Percentiles rank a stretch among this genome's conserved stretches.
Conservation (phyloP, 1,140 invertebrate species). For the Heterodera schachtii region DNA sequence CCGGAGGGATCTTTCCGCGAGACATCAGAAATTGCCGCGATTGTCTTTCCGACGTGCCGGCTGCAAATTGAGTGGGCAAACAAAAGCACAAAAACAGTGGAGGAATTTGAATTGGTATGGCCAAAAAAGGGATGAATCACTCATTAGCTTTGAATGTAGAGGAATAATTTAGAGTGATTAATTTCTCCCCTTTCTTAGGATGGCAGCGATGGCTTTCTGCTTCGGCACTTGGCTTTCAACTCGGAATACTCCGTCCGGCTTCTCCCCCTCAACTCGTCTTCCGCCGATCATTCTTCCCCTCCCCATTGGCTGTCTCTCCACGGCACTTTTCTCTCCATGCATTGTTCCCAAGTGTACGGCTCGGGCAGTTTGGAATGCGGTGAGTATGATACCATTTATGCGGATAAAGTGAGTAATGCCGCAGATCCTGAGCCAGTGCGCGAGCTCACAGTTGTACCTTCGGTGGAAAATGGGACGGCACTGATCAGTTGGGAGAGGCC, state of each 20-base stretch:
- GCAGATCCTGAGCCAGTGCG: constrained; percentile 44
- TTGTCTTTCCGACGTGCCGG: constrained; percentile 29
- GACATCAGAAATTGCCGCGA: background rate
- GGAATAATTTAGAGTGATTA: constrained; percentile 19
- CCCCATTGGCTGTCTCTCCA: background rate
- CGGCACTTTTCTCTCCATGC: constrained; percentile 41
- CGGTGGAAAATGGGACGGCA: constrained; percentile 35
- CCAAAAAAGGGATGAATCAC: background rate
- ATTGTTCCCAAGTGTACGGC: constrained; percentile 45
- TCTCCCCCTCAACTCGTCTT: constrained; percentile 11
- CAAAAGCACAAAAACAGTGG: constrained; percentile 29
- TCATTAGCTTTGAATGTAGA: constrained; percentile 2
- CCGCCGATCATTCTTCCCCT: constrained; percentile 2
- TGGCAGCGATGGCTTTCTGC: constrained; percentile 49
- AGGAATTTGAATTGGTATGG: constrained; percentile 36
- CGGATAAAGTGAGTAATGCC: background rate
- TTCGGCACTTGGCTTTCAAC: constrained; percentile 45
- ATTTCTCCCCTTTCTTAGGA: constrained; percentile 36
- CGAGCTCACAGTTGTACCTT: constrained; percentile 30
- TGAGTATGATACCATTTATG: constrained; percentile 15
- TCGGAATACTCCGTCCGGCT: constrained; percentile 42
- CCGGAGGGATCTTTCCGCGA: background rate
- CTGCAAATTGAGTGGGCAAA: constrained; percentile 41
- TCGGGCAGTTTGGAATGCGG: constrained; percentile 47
- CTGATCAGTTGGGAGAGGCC: constrained; percentile 32